Base-by-base conservation (phyloP, 2,797 vertebrate species). In the Sebastes iracundus region DNA sequence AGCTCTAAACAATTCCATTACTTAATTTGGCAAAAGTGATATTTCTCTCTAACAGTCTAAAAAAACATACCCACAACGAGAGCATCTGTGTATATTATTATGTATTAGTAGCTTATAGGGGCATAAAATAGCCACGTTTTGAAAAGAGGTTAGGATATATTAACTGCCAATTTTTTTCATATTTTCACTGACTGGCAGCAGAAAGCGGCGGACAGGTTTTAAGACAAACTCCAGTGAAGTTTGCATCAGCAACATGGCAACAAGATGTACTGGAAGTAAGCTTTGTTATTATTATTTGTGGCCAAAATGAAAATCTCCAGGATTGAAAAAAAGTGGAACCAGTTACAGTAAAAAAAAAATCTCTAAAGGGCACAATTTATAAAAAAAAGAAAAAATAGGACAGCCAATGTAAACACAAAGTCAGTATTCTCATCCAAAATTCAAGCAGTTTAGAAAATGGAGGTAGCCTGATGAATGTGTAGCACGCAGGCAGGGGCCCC, bases 381-480 rank as follows among this genome's bases (percentile, higher is more conserved):
- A 66, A 33, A 76, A 32, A 52, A 52, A 70, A 73, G 20, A 76
- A 32, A 52, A 52, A 72, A 73, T 13, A 72, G 11, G 46, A 58
- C 53, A 67, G 73, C 77, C 81, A 67, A 71, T 77, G 77, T 87
- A 87, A 86, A 86, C 79, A 64, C 22, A n/a, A 71, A 56, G 58
- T 86, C 77, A 79, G 56, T 68, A 42, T 71, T 59, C 22, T 80
- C 76, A 63, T 81, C 62, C 32, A 75, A 46, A 85, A 80, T 86
- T 92, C 77, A 87, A 89, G 85, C 82, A 46, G 80, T 83, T 75
- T 76, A 75, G 49, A 85, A 80, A 66, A 74, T 27, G 78, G 88
- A 90, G 87, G 87, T 82, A 85, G 84, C 77, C 88, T 82, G 65
- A 84, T 70, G 76, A 84, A 82, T 67, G 32, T 73, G 75, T 22